A percentile compares a stretch with the other conserved stretches of the same genome.
These are phyloP conservation scores for Leucophenga varia DNA, from an alignment of 1,140 invertebrate species.

Conservation along the genomic window DNA sequence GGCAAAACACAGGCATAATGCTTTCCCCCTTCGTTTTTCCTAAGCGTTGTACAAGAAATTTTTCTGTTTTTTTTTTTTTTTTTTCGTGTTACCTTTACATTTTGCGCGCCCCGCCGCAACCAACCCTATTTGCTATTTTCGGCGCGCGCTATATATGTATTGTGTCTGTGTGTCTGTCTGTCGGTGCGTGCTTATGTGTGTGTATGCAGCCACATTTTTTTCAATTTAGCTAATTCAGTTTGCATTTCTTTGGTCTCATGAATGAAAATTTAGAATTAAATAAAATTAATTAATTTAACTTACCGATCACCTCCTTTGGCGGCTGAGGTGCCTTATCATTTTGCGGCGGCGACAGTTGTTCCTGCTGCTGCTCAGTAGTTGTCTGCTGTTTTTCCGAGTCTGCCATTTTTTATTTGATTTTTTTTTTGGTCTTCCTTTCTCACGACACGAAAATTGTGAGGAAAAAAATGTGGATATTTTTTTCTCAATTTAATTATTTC, in stretches of 20 bases:
- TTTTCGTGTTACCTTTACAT: too few species aligned
- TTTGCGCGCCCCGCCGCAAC: constrained; percentile 20
- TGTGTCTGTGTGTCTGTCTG: too few species aligned
- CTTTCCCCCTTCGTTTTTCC: neutral
- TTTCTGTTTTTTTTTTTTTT: too few species aligned
- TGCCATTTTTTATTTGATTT: constrained; percentile 41
- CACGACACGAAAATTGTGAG: constrained; percentile 26
- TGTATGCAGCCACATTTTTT: constrained; percentile 15
- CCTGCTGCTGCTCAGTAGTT: constrained; percentile 37
- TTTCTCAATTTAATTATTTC: constrained; percentile 16
- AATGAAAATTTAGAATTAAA: constrained; percentile 35
- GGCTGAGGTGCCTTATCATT: constrained; percentile 45
- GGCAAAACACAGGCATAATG: neutral
- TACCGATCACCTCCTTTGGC: constrained; percentile 54
- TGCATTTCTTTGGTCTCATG: constrained; percentile 42
- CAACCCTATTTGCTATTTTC: constrained; percentile 15
- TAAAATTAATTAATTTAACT: constrained; percentile 18
- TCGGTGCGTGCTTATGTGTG: constrained; percentile 24
- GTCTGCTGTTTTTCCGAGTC: constrained; percentile 49
- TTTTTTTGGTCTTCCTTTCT: constrained; percentile 26
- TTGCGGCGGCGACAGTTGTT: constrained; percentile 37
- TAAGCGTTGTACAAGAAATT: neutral
- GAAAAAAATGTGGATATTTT: constrained; percentile 23
- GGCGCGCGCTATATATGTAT: constrained; percentile 7
- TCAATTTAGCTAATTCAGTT: constrained; percentile 40